A percentile compares a stretch with the other conserved stretches of the same genome.
phyloP scores from a whole-genome alignment of 2,113 vertebrate genomes.

The Anhinga rufa region DNA sequence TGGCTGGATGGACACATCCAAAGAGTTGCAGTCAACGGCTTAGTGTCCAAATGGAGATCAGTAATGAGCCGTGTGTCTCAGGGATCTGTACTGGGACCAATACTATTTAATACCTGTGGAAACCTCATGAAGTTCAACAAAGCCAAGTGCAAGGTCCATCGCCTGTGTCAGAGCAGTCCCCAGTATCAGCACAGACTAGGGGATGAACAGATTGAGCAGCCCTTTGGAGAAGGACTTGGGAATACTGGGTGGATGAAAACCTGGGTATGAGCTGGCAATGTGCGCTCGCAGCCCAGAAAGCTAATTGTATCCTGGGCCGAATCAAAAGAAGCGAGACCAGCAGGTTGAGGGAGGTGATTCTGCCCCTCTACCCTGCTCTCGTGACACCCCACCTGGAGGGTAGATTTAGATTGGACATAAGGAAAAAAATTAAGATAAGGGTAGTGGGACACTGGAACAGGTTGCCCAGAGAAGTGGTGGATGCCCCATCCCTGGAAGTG shows the following conservation, averaged over 20 bases:
- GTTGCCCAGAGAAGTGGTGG: neutral
- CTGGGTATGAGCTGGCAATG: accelerated
- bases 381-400: neutral
- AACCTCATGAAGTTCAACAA: neutral
- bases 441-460: neutral
- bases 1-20: neutral
- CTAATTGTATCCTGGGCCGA: neutral
- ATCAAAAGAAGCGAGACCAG: neutral
- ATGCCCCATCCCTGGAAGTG: neutral
- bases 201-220: neutral
- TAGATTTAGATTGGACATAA: neutral
- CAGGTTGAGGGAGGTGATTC: neutral
- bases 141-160: neutral
- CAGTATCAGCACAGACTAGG: accelerated
- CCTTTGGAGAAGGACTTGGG: neutral
- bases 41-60: neutral
- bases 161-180: neutral
- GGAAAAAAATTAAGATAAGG: neutral
- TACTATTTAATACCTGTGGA: neutral
- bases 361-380: neutral
- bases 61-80: neutral
- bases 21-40: neutral
- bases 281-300: neutral
- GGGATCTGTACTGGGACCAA: neutral
- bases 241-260: neutral